phyloP scores from a whole-genome alignment of 1,140 invertebrate genomes.

The Neomicropteryx cornuta region DNA sequence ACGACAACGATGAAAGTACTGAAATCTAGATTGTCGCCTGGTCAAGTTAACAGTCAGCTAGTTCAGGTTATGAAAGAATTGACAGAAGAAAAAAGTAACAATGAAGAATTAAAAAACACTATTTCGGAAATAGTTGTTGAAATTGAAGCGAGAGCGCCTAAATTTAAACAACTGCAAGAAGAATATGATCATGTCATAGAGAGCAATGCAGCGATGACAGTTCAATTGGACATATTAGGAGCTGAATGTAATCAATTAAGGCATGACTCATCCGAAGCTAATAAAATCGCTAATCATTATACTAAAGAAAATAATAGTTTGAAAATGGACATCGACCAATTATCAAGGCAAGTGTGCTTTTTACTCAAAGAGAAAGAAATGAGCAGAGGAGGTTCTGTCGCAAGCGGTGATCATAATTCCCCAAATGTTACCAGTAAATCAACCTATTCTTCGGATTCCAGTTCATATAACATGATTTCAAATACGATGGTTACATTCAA shows the following conservation, averaged over 20 bases:
- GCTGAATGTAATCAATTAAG: constrained; percentile 60
- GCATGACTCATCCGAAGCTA: constrained; percentile 56
- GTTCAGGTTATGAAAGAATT: constrained; percentile 66
- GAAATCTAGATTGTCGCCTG: constrained; percentile 77
- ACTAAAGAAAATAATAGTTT: constrained; percentile 67
- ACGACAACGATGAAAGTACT: constrained; percentile 68
- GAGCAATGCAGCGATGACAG: constrained; percentile 56
- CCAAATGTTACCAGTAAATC: constrained; percentile 25
- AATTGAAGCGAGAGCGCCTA: constrained; percentile 76
- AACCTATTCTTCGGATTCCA: constrained; percentile 32
- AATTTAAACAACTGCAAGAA: constrained; percentile 63
- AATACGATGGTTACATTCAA: constrained; percentile 79
- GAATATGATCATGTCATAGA: constrained; percentile 67
- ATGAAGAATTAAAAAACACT: constrained; percentile 62
- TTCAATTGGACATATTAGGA: constrained; percentile 68
- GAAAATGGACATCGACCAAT: constrained; percentile 62
- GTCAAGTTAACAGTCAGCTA: constrained; percentile 82
- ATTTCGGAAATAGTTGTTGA: constrained; percentile 72
- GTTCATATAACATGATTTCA: constrained; percentile 54
- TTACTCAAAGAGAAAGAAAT: constrained; percentile 81
- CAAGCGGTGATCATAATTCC: constrained; percentile 39
- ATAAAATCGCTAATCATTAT: constrained; percentile 53
- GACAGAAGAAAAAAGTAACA: constrained; percentile 64
- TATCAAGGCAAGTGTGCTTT: constrained; percentile 69
- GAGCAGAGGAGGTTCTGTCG: constrained; percentile 46